Evolutionary conservation across 2,888 invertebrate species (phyloP).

Genomic region (Drosophila lacicola): DNA sequence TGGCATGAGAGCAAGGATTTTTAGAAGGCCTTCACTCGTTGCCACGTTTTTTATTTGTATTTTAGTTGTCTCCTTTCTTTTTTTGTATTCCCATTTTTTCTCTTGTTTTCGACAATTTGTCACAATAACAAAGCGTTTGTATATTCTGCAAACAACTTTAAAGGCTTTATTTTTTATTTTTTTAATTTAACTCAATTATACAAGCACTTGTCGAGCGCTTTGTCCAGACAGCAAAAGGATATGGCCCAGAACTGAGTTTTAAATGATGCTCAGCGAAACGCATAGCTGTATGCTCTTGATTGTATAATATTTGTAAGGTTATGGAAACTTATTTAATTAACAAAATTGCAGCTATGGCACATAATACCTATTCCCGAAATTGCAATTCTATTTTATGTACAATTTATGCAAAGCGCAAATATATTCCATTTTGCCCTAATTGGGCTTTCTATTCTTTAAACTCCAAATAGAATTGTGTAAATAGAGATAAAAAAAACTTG

Average conservation of each 20-base stretch:
- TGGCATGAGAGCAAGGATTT: conserved; percentile 15
- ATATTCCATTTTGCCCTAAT: not conserved
- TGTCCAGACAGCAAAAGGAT: conserved; percentile 1
- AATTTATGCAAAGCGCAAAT: not conserved
- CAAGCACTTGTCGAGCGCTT: conserved; percentile 10
- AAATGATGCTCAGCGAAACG: not conserved
- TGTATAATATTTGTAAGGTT: not conserved
- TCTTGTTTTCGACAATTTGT: conserved; percentile 64
- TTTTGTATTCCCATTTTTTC: conserved; percentile 17
- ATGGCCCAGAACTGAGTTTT: not conserved
- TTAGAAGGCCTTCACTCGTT: conserved; percentile 28
- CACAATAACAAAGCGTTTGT: conserved; percentile 67
- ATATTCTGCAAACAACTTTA: conserved; percentile 45
- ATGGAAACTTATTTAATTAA: too few relatives aligned
- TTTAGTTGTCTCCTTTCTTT: conserved; percentile 15
- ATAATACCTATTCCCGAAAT: too few relatives aligned
- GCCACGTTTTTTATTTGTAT: conserved; percentile 24
- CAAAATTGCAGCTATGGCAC: too few relatives aligned
- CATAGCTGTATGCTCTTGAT: not conserved
- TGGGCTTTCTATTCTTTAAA: conserved; percentile 15
- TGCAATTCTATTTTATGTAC: not conserved
- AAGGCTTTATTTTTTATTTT: conserved; percentile 15
- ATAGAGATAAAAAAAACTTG: conserved; percentile 17
- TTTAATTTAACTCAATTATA: conserved; percentile 32
- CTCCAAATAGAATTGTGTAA: conserved; percentile 4